Conservation (phyloP, 1,140 invertebrate genomes). For the Aphaenogaster rudis region DNA sequence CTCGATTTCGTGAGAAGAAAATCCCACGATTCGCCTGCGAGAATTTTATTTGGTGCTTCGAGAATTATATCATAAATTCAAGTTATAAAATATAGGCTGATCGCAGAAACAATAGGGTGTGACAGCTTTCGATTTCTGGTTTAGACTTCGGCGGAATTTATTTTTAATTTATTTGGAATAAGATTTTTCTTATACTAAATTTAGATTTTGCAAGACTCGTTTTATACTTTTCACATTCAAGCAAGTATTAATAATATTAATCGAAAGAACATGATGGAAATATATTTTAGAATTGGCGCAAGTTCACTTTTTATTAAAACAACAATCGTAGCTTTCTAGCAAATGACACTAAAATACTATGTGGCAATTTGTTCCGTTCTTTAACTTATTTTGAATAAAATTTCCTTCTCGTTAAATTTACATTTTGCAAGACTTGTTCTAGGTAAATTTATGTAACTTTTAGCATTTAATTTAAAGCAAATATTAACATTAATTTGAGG, state of each 20-base stretch:
- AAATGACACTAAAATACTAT: no score
- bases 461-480: not conserved
- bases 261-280: no score
- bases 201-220: not conserved
- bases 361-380: not conserved
- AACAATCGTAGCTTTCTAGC: no score
- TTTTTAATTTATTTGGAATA: not conserved
- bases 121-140: not conserved
- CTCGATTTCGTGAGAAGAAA: conserved; percentile 21
- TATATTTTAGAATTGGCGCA: no score
- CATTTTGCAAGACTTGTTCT: not conserved
- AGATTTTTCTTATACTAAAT: not conserved
- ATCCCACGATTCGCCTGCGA: not conserved
- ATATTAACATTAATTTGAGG: no score
- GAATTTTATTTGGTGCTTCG: not conserved
- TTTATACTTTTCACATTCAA: no score
- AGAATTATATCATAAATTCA: not conserved
- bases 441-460: not conserved
- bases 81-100: not conserved
- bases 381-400: not conserved
- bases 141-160: not conserved
- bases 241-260: no score
- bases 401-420: not conserved
- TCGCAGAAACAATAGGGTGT: not conserved
- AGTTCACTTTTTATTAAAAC: no score